Evolutionary conservation across 2,888 invertebrate species (phyloP), one percentile per base, ranked within the genome.

Genomic region (Caenorhabditis doughertyi): DNA sequence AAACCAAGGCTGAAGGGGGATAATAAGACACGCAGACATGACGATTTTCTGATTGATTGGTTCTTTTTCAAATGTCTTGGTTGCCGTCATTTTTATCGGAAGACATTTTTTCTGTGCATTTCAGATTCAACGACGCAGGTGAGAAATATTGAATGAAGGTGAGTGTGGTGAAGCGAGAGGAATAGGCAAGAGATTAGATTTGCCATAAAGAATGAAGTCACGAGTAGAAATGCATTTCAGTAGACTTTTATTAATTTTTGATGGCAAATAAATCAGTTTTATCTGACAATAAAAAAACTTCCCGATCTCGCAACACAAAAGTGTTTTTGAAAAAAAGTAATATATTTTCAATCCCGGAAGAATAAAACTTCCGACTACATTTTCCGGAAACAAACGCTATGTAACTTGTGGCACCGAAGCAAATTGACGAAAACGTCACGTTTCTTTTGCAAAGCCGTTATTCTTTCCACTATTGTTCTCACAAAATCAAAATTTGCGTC

Each of bases 11-110:
- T 35, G 44, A n/a, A 44, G 21, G 25, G 23, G 58, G 67, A 67
- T 67, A 67, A 65, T 67, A 49, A 49, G 74, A 74, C 35, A 67
- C 74, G 58, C 65, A 65, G 74, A 67, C 49, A 39, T 7, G 4
- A 21, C 42, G 39, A 76, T 60, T 44, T 32, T 25, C 65, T 76
- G 67, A 76, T 76, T 76, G 76, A 76, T 76, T 76, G 58, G 58
- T 39, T 42, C 35, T 27, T 47, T 58, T 44, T 21, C 27, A n/a
- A 13, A 55, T 18, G 44, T 60, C 39, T 60, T 60, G 11, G 39
- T 7, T 42, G 27, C n/a, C 29, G 55, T 27, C 16, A 16, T 18
- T 32, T 29, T 5, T 32, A 8, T 8, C 18, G 23, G 23, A 42
- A 60, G 60, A 60, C 56, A 47, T 47, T 71, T 70, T n/a, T 23